Base-by-base conservation (phyloP, 2,113 vertebrate genomes). In the Dasyurus viverrinus region DNA sequence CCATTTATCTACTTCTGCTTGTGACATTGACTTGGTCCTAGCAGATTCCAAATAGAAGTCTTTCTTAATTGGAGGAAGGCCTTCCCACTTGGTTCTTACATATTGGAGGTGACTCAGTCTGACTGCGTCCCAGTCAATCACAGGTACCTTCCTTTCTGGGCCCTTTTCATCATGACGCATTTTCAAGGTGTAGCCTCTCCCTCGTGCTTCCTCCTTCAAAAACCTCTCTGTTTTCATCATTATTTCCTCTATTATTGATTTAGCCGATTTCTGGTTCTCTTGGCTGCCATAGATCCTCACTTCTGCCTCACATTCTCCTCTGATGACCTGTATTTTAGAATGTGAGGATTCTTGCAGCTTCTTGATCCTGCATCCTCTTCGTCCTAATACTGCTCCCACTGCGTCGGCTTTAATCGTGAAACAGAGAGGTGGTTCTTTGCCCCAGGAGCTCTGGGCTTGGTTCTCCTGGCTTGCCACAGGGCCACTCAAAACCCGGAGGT, bases 1-100 rank as follows among this genome's bases (percentile, higher is more conserved):
- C 99, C 99, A 99, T 1, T 94, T 76, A 42, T 95, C 16, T 50
- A 99, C 99, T 96, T 99, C 99, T 92, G 98, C 98, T 95, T 93
- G 91, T 96, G 98, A 98, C 97, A 99, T 98, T 25, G 95, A 96
- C 1, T 98, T 97, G 46, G 99, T 99, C 14, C 97, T 98, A 91
- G 97, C 36, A 0, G 98, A 98, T 97, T 99, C 99, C 48, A 96
- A 97, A 96, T 99, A 99, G 95, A 99, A 99, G 16, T 98, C 97
- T 98, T 99, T 99, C 97, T 98, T 98, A 93, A 99, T 96, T 89
- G 98, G 98, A 93, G 99, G 98, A 54, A 99, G 98, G 94, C 99
- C 99, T 96, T 98, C 98, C 99, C 99, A 99, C 95, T 99, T 99
- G 95, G 98, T 98, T 93, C 98, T 97, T 84, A 99, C 98, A 91